Conservation (phyloP, 1,140 invertebrate genomes). For the Dendrolimus kikuchii region DNA sequence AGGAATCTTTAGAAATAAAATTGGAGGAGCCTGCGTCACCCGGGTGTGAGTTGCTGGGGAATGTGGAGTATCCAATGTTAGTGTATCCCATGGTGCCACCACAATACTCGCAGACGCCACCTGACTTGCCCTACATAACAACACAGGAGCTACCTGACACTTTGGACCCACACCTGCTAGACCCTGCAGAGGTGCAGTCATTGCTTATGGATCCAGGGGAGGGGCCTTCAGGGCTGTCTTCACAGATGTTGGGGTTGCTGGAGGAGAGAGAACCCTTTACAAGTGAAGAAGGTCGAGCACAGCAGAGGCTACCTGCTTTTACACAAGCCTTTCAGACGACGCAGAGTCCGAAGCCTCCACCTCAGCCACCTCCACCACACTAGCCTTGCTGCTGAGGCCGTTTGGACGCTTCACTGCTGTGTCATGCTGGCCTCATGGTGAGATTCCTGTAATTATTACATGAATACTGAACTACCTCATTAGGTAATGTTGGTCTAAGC, state of each 20-base stretch:
- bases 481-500: conserved; percentile 64
- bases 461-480: conserved; percentile 61
- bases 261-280: conserved; percentile 44
- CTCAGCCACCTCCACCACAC: conserved; percentile 60
- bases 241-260: conserved; percentile 46
- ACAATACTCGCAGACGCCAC: conserved; percentile 31
- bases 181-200: conserved; percentile 42
- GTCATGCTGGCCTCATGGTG: conserved; percentile 4
- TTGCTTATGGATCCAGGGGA: conserved; percentile 52
- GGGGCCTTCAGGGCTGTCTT: conserved; percentile 50
- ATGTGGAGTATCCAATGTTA: conserved; percentile 50
- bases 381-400: conserved; percentile 20
- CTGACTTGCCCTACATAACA: conserved; percentile 49
- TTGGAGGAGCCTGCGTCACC: conserved; percentile 44
- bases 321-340: conserved; percentile 66
- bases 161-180: conserved; percentile 38
- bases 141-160: conserved; percentile 38
- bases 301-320: conserved; percentile 60
- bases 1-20: conserved; percentile 29
- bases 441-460: conserved; percentile 51
- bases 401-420: too few relatives aligned
- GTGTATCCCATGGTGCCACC: conserved; percentile 30
- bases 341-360: conserved; percentile 64
- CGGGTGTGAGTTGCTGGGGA: conserved; percentile 28
- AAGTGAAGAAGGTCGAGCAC: conserved; percentile 37